Evolutionary conservation across 1,140 invertebrate species (phyloP), one percentile per base, ranked within the genome.

Genomic region (Drosophila nasuta): DNA sequence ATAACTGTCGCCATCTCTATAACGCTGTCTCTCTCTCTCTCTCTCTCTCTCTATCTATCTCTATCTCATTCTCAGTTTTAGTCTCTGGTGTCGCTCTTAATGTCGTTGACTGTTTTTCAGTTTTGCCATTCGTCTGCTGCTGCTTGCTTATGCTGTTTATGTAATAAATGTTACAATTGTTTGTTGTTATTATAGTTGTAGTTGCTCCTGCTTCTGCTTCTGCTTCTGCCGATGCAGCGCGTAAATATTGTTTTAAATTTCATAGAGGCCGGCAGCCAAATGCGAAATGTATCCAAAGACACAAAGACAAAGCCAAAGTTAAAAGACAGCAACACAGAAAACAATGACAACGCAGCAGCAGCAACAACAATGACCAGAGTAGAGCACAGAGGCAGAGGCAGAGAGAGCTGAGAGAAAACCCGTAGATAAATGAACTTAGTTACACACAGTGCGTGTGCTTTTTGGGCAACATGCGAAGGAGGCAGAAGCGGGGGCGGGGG

Each of bases 171-270:
- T 38, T 48, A 52, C 38, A 58, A 56, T 46, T 67, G 15, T 43
- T 25, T 60, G 11, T 15, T 43, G 43, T 68, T 78, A 56, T 57
- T 60, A 11, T 54, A 75, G 43, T 51, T 71, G 54, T 25, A 38
- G 35, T 38, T 38, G 35, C 10, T 38, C 7, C 30, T 33, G 30
- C 35, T 38, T 1, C 30, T 33, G 30, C 35, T 38, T 1, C 30
- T 33, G 30, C 30, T 7, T 5, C 30, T 64, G 52, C 45, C 64
- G 73, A 28, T 83, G 77, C 81, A 85, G 62, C 74, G 76, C 72
- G 68, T 77, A 83, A 83, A 85, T 79, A 83, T 83, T 83, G 74
- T 83, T 85, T 83, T 85, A 85, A 83, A 83, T 85, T 85, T 56
- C 46, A 49, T 58, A 69, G 46, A 77, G 65, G 82, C 78, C 63